phyloP scores from a whole-genome alignment of 1,140 invertebrate species.

The Drosophila setifemur region DNA sequence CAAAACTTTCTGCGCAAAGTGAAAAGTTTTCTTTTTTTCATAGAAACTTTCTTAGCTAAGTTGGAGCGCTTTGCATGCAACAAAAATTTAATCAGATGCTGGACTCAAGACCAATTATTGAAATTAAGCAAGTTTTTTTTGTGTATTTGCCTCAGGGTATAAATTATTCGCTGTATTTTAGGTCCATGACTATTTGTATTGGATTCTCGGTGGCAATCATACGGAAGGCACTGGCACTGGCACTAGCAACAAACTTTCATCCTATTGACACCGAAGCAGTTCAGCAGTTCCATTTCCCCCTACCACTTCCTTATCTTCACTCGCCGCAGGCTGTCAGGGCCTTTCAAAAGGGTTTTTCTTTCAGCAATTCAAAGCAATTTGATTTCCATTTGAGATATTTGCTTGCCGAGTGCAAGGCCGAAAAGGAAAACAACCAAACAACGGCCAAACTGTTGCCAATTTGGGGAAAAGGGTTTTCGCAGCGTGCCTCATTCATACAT shows the following conservation, averaged over 20 bases:
- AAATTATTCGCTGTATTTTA: background rate
- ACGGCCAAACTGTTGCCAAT: conserved; percentile 56
- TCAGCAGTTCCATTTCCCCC: conserved; percentile 7
- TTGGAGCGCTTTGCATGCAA: too few species aligned
- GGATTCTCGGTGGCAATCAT: conserved; percentile 11
- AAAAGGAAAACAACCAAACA: conserved; percentile 29
- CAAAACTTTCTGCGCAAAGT: background rate
- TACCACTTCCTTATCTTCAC: background rate
- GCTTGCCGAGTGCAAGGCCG: background rate
- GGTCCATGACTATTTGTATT: conserved; percentile 1
- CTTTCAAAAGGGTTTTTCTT: conserved; percentile 43
- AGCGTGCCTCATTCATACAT: background rate
- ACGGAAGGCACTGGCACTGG: conserved; percentile 11
- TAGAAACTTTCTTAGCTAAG: background rate
- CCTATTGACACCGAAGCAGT: conserved; percentile 30
- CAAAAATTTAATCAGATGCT: too few species aligned
- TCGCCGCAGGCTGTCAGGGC: conserved; percentile 8
- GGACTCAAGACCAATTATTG: too few species aligned
- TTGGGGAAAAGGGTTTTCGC: conserved; percentile 34
- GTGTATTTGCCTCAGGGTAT: background rate
- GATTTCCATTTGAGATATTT: conserved; percentile 75
- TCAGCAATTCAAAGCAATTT: conserved; percentile 58
- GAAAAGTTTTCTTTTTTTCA: conserved; percentile 2
- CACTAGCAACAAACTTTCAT: conserved; percentile 24
- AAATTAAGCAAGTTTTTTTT: too few species aligned